Evolutionary conservation across 2,888 invertebrate species (phyloP), one percentile per base, ranked within the genome.

Genomic region (Callyntrura guangdongensis): DNA sequence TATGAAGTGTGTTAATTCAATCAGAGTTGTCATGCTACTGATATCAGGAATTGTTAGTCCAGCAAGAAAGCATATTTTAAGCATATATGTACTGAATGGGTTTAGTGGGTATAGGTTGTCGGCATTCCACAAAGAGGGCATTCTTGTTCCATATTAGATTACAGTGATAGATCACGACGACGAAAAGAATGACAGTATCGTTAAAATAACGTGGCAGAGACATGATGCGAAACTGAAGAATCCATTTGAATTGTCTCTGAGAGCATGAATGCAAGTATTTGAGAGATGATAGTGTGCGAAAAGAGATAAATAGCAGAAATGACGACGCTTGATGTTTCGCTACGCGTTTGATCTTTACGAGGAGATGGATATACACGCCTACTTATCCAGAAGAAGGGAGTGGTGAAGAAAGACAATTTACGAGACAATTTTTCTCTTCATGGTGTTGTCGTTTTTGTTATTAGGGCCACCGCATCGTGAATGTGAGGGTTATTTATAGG

Each of bases 91-190:
- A 36, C n/a, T n/a, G n/a, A n/a, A n/a, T n/a, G n/a, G n/a, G n/a
- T n/a, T n/a, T n/a, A n/a, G n/a, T n/a, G 12, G 17, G 53, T 8
- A 17, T 22, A 53, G 53, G 77, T 53, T 14, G 53, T 53, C 77
- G 77, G 77, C 25, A 53, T 77, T 77, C n/a, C 25, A 77, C 77
- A 77, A 77, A 77, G 53, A 77, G 77, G 77, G 53, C 77, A 53
- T 53, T 14, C 12, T 74, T 25, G 69, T 81, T 49, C 74, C 69
- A 27, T 82, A 82, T 88, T 88, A 82, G 88, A 88, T 88, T 88
- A 82, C 27, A 22, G 56, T 74, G 88, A 88, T 88, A 88, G 88
- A 88, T 82, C 88, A 88, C 88, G 61, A 47, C n/a, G 36, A 36
- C 4, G 11, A 59, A 36, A 8, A 14, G 53, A 87, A 87, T 81